phyloP scores from a whole-genome alignment of 2,888 invertebrate species.

The Diarsia rubi region DNA sequence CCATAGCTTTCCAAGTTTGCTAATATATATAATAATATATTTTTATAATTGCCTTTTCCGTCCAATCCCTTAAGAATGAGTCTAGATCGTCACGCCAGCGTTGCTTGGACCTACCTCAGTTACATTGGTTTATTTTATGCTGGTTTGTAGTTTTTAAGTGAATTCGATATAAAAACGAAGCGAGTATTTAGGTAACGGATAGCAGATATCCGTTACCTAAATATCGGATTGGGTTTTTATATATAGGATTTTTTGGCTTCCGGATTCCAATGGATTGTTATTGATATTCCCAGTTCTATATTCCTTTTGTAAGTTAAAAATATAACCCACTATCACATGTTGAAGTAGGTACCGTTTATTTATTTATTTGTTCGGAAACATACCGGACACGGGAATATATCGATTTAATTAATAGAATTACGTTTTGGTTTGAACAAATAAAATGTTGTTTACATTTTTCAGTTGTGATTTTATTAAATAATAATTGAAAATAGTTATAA shows the following conservation, averaged over 20 bases:
- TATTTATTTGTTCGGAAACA: slow-evolving; percentile 42
- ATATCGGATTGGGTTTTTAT: background rate
- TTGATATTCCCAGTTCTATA: background rate
- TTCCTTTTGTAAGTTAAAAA: slow-evolving; percentile 27
- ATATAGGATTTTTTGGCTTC: slow-evolving; percentile 18
- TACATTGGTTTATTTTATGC: background rate
- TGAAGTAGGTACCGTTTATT: slow-evolving; percentile 23
- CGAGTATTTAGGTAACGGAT: no score
- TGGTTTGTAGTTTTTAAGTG: no score
- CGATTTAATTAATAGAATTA: slow-evolving; percentile 40
- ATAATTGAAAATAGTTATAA: background rate
- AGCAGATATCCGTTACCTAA: no score
- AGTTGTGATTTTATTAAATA: slow-evolving; percentile 32
- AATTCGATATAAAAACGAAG: slow-evolving; percentile 1
- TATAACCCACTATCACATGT: background rate
- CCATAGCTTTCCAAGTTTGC: no score
- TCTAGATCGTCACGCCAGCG: no score
- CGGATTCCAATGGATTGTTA: background rate
- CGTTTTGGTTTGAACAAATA: slow-evolving; percentile 29
- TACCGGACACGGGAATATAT: slow-evolving; percentile 10
- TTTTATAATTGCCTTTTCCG: no score
- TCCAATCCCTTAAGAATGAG: no score
- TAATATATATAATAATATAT: no score
- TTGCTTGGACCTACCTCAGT: no score
- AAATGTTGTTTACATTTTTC: slow-evolving; percentile 18